A percentile compares a stretch with the other conserved stretches of the same genome.
These are phyloP conservation scores for Pterois miles DNA, from an alignment of 2,797 vertebrate species.

Conservation along the genomic window DNA sequence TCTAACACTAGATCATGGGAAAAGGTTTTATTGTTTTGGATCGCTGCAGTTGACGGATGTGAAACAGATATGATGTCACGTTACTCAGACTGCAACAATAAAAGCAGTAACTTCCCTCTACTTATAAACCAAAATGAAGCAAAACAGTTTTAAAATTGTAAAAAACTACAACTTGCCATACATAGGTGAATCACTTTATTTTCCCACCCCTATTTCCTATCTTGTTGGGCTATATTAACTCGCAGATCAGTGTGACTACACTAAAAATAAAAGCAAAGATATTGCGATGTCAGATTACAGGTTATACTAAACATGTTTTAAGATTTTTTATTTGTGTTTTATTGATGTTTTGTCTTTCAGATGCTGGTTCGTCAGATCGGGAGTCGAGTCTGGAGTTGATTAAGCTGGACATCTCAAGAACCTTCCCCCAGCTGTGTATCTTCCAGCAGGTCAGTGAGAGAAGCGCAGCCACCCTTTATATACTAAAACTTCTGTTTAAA, in stretches of 20 bases:
- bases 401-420: conserved; percentile 97
- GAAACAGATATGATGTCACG: too few species aligned
- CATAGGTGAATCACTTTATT: too few species aligned
- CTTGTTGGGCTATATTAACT: neutral
- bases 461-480: too few species aligned
- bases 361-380: conserved; percentile 88
- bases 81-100: too few species aligned
- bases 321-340: neutral
- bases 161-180: too few species aligned
- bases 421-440: conserved; percentile 95
- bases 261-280: neutral
- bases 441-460: conserved; percentile 90
- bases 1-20: too few species aligned
- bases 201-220: too few species aligned
- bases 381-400: conserved; percentile 97
- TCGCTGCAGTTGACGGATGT: too few species aligned
- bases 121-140: too few species aligned
- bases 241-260: neutral
- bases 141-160: too few species aligned
- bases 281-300: neutral
- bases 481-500: neutral
- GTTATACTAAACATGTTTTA: neutral
- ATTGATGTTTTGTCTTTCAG: conserved; percentile 56
- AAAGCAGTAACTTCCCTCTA: too few species aligned
- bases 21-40: too few species aligned